These are phyloP conservation scores for Drosophila rhopaloa DNA, from an alignment of 1,140 invertebrate genomes.

Conservation along the genomic window DNA sequence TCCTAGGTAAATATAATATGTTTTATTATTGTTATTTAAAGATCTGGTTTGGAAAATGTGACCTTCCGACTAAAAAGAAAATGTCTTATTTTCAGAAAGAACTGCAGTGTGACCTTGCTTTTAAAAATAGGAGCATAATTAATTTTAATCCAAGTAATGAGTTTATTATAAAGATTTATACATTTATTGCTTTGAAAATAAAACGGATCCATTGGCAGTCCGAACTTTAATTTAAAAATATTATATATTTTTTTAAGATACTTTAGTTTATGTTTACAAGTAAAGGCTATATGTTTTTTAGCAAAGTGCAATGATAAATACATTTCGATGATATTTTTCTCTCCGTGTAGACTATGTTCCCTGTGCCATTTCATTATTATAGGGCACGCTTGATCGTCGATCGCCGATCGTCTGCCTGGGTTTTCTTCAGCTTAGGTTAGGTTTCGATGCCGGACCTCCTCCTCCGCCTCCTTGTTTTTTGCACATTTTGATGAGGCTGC, in stretches of 20 bases:
- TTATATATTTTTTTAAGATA: no score
- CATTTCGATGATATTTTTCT: neutral
- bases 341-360: slow-evolving; percentile 10
- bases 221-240: no score
- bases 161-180: no score
- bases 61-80: neutral
- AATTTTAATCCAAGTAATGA: no score
- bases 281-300: no score
- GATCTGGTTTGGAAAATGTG: neutral
- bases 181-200: no score
- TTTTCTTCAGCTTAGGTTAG: slow-evolving; percentile 24
- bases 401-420: slow-evolving; percentile 29
- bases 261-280: no score
- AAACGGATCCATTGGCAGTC: no score
- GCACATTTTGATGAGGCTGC: slow-evolving; percentile 62
- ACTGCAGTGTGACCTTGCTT: neutral
- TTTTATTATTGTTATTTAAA: no score
- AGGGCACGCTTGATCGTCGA: slow-evolving; percentile 57
- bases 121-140: neutral
- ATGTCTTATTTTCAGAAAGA: neutral
- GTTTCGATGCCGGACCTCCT: slow-evolving; percentile 10
- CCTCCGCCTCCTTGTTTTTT: slow-evolving; percentile 20
- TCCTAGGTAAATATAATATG: no score
- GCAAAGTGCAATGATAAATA: no score
- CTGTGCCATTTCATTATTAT: slow-evolving; percentile 72